Conservation (phyloP, 2,797 vertebrate genomes). For the Micromesistius poutassou region DNA sequence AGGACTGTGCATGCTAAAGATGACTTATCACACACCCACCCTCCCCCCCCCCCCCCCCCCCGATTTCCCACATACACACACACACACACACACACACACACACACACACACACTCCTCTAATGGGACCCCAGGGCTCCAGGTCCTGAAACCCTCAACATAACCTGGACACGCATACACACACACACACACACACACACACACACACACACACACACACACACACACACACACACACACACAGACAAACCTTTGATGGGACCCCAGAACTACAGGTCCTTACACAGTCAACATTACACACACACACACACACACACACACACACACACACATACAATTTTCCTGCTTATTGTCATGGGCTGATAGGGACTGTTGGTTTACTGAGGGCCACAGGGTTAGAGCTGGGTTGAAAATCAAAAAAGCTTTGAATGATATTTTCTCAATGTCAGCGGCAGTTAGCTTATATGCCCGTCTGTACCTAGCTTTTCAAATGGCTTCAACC, state of each 20-base stretch:
- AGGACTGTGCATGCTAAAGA: constrained; percentile 93
- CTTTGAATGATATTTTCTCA: constrained; percentile 37
- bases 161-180: constrained; percentile 16
- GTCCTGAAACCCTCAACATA: constrained; percentile 35
- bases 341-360: constrained; percentile 38
- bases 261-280: constrained; percentile 30
- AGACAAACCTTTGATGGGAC: constrained; percentile 26
- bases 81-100: constrained; percentile 1
- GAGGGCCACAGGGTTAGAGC: constrained; percentile 33
- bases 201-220: not conserved
- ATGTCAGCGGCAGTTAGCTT: constrained; percentile 17
- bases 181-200: constrained; percentile 11
- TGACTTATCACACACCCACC: constrained; percentile 35
- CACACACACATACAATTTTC: constrained; percentile 23
- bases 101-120: constrained; percentile 8
- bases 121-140: constrained; percentile 37
- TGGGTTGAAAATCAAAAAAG: constrained; percentile 42
- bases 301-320: constrained; percentile 6
- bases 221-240: constrained; percentile 11
- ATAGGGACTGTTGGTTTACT: constrained; percentile 20
- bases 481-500: constrained; percentile 45
- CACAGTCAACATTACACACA: constrained; percentile 32
- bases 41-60: no score
- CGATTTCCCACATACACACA: constrained; percentile 20
- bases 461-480: constrained; percentile 20